Conservation (phyloP, 2,888 invertebrate genomes). For the Stramonita haemastoma region DNA sequence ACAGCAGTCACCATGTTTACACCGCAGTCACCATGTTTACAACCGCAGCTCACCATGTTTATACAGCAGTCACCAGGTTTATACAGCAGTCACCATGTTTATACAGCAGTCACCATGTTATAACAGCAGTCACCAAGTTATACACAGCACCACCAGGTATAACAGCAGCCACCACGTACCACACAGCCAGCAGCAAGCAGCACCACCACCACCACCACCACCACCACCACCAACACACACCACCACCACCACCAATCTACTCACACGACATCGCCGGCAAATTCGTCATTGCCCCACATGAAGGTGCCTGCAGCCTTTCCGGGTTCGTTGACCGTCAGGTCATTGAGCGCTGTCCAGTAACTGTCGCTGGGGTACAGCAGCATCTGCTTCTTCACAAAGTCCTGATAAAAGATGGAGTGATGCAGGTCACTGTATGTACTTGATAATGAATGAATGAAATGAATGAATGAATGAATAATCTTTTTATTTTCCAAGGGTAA, state of each 20-base stretch:
- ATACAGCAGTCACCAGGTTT: background rate
- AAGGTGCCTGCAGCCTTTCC: background rate
- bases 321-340: background rate
- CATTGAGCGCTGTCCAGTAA: conserved; percentile 29
- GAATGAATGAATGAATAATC: too few relatives aligned
- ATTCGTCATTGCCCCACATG: conserved; percentile 36
- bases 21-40: background rate
- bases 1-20: background rate
- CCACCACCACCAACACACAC: too few relatives aligned
- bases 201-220: too few relatives aligned
- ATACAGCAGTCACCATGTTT: background rate
- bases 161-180: background rate
- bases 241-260: too few relatives aligned
- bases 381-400: conserved; percentile 30
- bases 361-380: background rate
- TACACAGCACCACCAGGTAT: background rate
- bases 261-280: background rate
- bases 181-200: too few relatives aligned
- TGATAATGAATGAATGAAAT: too few relatives aligned
- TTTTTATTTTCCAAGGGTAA: too few relatives aligned
- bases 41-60: background rate
- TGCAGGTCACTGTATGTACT: too few relatives aligned
- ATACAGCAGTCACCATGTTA: background rate
- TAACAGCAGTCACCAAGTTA: background rate
- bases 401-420: background rate